Conservation (phyloP, 2,888 invertebrate species). For the Colostygia pectinataria region DNA sequence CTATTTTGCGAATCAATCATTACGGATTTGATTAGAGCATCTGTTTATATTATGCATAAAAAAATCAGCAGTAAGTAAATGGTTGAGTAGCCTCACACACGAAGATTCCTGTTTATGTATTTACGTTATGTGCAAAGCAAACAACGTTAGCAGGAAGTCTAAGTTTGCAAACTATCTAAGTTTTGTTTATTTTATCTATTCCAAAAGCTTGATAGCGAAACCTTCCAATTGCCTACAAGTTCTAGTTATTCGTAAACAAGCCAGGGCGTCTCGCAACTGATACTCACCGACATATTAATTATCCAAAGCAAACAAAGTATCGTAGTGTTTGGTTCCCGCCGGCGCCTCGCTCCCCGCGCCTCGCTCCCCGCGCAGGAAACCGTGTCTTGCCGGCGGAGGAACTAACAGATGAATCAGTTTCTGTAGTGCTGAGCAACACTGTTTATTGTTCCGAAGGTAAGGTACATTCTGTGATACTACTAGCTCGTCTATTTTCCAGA, state of each 20-base stretch:
- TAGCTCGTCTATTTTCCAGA: no score
- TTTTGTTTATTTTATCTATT: slow-evolving; percentile 8
- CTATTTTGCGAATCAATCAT: no score
- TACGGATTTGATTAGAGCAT: no score
- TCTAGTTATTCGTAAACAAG: slow-evolving; percentile 24
- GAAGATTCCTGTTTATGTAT: no score
- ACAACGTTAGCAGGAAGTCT: no score
- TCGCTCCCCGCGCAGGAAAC: slow-evolving; percentile 5
- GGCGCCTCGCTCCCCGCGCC: neutral
- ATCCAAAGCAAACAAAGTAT: slow-evolving; percentile 53
- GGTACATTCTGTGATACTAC: no score
- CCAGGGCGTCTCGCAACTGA: slow-evolving; percentile 26
- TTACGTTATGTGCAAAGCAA: no score
- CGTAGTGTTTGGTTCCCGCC: slow-evolving; percentile 40
- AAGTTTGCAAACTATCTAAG: neutral
- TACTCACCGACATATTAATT: slow-evolving; percentile 52
- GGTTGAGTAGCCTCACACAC: no score
- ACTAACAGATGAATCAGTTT: neutral
- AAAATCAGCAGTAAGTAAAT: no score
- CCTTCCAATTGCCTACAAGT: slow-evolving; percentile 16
- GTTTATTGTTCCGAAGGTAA: no score
- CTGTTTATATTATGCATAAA: no score
- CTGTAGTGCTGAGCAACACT: no score
- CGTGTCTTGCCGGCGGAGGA: slow-evolving; percentile 4
- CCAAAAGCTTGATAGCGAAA: slow-evolving; percentile 6